These are phyloP conservation scores for Phymastichus coffea DNA, from an alignment of 1,140 invertebrate genomes.

Conservation along the genomic window DNA sequence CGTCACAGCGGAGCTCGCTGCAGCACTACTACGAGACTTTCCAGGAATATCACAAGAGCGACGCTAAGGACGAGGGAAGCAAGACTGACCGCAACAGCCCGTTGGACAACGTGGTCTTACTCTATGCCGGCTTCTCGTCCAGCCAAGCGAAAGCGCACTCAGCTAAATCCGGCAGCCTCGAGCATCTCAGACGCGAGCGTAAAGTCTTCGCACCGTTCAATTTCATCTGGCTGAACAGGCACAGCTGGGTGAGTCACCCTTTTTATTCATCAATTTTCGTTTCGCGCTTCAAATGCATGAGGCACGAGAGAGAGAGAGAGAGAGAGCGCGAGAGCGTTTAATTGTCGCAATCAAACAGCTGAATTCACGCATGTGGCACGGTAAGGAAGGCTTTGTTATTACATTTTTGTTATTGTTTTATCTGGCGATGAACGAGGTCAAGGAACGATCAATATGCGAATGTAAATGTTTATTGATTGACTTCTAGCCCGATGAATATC, in stretches of 20 bases:
- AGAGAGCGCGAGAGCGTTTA: no score
- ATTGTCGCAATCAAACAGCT: no score
- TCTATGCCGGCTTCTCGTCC: constrained; percentile 39
- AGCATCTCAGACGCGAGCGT: constrained; percentile 36
- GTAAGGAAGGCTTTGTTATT: background rate
- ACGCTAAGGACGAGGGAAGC: background rate
- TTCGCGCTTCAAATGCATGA: no score
- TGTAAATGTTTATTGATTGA: no score
- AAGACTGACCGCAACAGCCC: background rate
- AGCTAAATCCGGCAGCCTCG: constrained; percentile 39
- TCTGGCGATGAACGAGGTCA: no score
- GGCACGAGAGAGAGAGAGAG: no score
- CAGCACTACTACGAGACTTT: constrained; percentile 47
- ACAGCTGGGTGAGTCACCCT: constrained; percentile 45
- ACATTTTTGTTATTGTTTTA: no score
- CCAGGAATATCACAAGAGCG: constrained; percentile 29
- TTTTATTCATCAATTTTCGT: no score
- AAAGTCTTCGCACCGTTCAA: constrained; percentile 35
- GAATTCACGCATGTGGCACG: background rate
- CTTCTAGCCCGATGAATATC: no score
- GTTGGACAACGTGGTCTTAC: constrained; percentile 12
- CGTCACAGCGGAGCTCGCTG: constrained; percentile 8
- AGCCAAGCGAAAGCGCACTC: constrained; percentile 34
- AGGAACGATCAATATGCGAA: no score
- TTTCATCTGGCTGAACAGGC: constrained; percentile 37